Evolutionary conservation across 2,113 vertebrate species (phyloP), one percentile per base, ranked within the genome.

Genomic region (Peromyscus maniculatus): DNA sequence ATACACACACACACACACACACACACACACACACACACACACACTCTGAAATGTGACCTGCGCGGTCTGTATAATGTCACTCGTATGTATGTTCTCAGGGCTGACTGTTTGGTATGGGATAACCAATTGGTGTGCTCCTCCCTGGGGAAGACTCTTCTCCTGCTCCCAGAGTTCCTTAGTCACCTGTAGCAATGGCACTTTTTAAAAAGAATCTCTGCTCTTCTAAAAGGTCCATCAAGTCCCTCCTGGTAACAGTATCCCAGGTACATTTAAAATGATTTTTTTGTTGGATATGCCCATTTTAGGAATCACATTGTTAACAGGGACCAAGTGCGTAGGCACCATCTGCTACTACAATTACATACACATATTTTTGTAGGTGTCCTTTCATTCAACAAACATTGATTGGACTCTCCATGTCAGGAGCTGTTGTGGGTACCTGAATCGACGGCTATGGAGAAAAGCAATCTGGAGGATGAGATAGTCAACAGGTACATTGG

Each of bases 201-300:
- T 91, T 28, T 11, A 66, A 90, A 91, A 77, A 19, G 12, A 91
- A 33, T 80, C 89, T 95, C 91, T 43, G 64, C 31, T 69, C 39
- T 90, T 87, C 92, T 49, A 64, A 90, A 86, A 69, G 7, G 28
- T 28, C 43, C 21, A 55, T 59, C 8, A 59, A 62, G 86, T 64
- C 69, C 19, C 52, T 95, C 77, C 26, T 16, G 83, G 67, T 67
- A 87, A 87, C 67, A 64, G 11, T 28, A 87, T 59, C 36, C 39
- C 5, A 64, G 89, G 74, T 52, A 83, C 75, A 67, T 62, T 97
- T 97, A 75, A 91, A 94, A n/a, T 22, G 49, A 66, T 13, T 78
- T 88, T 93, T 52, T 92, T 91, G 84, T 82, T 64, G 78, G 19
- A 26, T 78, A n/a, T 16, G 71, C 11, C 22, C 26, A 91, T n/a